Conservation (phyloP, 2,888 invertebrate species). For the Morpho achilles region DNA sequence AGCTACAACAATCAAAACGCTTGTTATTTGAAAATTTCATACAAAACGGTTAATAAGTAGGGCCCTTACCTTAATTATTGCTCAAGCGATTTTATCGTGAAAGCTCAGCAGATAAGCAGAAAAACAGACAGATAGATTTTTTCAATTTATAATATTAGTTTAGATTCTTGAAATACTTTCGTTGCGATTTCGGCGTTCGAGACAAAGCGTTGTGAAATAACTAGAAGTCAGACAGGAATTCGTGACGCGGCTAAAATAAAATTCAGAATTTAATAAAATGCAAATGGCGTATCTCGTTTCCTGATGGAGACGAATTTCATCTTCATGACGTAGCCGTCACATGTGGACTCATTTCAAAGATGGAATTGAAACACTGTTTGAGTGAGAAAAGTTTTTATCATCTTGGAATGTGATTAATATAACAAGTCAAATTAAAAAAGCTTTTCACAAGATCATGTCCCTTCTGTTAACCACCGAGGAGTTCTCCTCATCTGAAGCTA, state of each 20-base stretch:
- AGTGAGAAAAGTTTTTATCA: background rate
- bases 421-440: too few relatives aligned
- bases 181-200: background rate
- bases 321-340: slow-evolving; percentile 15
- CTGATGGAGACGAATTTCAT: slow-evolving; percentile 34
- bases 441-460: too few relatives aligned
- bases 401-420: background rate
- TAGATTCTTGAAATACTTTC: slow-evolving; percentile 2
- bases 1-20: too few relatives aligned
- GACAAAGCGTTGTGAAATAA: slow-evolving; percentile 25
- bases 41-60: too few relatives aligned
- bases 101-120: too few relatives aligned
- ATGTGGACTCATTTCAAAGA: slow-evolving; percentile 8
- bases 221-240: slow-evolving; percentile 23
- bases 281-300: slow-evolving; percentile 58
- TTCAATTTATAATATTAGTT: background rate
- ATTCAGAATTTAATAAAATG: slow-evolving; percentile 75
- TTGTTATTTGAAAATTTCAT: too few relatives aligned
- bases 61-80: too few relatives aligned
- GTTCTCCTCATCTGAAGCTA: too few relatives aligned
- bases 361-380: slow-evolving; percentile 1
- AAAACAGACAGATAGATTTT: background rate
- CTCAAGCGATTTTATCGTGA: too few relatives aligned
- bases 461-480: too few relatives aligned
- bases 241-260: slow-evolving; percentile 53